Evolutionary conservation across 1,140 invertebrate genomes (phyloP), one percentile per base, ranked within the genome.

Genomic region (Panagrolaimus sp.): DNA sequence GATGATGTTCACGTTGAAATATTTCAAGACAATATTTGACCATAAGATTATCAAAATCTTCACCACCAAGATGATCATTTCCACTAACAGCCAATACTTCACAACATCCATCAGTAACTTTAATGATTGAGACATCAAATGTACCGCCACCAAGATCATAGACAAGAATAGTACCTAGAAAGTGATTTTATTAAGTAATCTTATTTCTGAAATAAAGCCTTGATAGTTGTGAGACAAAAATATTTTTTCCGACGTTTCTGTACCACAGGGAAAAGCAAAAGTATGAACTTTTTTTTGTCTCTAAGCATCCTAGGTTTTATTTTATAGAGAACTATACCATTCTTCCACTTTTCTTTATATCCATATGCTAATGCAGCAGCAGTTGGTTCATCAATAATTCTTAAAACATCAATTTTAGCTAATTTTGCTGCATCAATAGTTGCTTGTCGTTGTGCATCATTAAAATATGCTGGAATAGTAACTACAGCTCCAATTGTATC

Each of bases 1-100:
- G 85, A 51, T 95, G 94, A 89, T 94, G 92, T 88, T 98, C 95
- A 84, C 90, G 90, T 83, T 94, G 96, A 92, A 99, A 99, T n/a
- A 11, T 27, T 5, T 20, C 84, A 0, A 91, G 90, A 79, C 96
- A 96, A 85, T 96, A 91, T 79, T 91, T 93, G 25, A 97, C 93
- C 89, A 92, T 1, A 83, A 82, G 5, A 48, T 48, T 48, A 67
- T 77, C 47, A 48, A 48, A 48, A 48, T 48, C 47, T 48, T 48
- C 20, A 3, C 47, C 47, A 48, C 47, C 47, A 48, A 48, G 20
- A 48, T 48, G 47, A 48, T 2, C 9, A 23, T 48, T 9, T 3
- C 78, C 78, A 53, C 73, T 68, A 20, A 78, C 98, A 1, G 96
- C 90, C 9, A 96, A 90, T 7, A 78, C 61, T 47, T 78, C 45